Base-by-base conservation (phyloP, 1,140 invertebrate genomes). In the Helicorthomorpha holstii region DNA sequence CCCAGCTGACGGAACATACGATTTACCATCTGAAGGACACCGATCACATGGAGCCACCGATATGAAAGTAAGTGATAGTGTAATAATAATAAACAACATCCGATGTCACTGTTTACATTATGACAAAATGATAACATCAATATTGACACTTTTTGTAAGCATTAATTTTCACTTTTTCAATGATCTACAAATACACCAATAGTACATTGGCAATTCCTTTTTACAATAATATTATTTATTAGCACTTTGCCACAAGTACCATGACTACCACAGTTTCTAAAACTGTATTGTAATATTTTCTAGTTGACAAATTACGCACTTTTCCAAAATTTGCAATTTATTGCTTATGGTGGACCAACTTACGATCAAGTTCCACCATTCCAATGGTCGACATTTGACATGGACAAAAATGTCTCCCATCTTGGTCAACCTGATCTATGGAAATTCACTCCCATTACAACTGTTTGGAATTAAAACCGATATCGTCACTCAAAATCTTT, bases 401-500 rank as follows among this genome's bases (percentile, higher is more conserved):
- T 80, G 60, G 60, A 52, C 3, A 69, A 75, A 24, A 72, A 70
- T 55, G 64, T 71, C 3, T 69, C 75, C 2, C 86, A 89, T 56
- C 59, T 75, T 56, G 85, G 85, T 3, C 83, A 86, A 48, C 85
- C 85, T 0, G 78, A 85, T 60, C 57, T 73, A 25, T 89, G 82
- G 70, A 66, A 81, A 48, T 90, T 86, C 62, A 64, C 75, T 14
- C 74, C 75, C 42, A 56, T 76, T 21, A 59, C 67, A 42, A 62
- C 66, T 49, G 58, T 65, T 22, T 75, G 74, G 74, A 56, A 60
- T 16, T 23, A 45, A 25, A n/a, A n/a, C n/a, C 19, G 27, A 19
- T 54, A 19, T 12, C 19, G 38, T 41, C 19, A 12, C 12, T 41
- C 12, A 12, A 12, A 12, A 12, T 41, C 38, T 41, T 41, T 19